These are phyloP conservation scores for Melipona quadrifasciata DNA, from an alignment of 1,140 invertebrate species.

Conservation along the genomic window DNA sequence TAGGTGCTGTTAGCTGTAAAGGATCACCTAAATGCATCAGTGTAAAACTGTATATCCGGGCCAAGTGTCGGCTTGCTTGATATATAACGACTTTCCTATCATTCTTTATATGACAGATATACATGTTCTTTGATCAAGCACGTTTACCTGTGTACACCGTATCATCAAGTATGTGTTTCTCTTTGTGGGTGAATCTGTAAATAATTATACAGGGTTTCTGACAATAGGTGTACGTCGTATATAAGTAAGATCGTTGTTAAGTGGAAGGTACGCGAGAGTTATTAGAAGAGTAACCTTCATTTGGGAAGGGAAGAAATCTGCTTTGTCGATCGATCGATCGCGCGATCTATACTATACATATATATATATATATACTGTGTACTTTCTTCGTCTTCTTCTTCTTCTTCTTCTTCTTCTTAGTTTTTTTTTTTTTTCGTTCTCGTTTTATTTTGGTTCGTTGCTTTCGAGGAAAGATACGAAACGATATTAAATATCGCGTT, in stretches of 20 bases:
- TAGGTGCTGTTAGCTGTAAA: conserved; percentile 11
- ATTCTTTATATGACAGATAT: conserved; percentile 1
- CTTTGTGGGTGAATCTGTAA: conserved; percentile 13
- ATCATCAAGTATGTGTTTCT: conserved; percentile 14
- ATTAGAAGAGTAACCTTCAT: neutral
- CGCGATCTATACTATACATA: too few species aligned
- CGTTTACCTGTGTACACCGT: neutral
- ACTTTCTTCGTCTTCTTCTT: neutral
- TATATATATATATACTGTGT: too few species aligned
- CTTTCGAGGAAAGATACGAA: neutral
- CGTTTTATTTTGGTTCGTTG: neutral
- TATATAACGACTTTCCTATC: conserved; percentile 18
- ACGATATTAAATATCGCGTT: neutral
- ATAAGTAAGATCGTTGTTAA: conserved; percentile 10
- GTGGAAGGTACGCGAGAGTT: neutral
- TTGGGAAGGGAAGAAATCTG: neutral
- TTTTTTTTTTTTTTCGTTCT: neutral
- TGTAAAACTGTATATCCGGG: conserved; percentile 12
- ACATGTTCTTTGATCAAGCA: conserved; percentile 11
- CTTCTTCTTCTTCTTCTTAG: neutral
- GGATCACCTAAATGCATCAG: neutral
- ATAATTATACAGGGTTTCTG: conserved; percentile 47
- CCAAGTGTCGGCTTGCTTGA: conserved; percentile 23
- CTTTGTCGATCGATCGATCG: neutral
- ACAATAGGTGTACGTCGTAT: conserved; percentile 44